These are phyloP conservation scores for Polyodon spathula DNA, from an alignment of 2,113 vertebrate genomes.

Conservation along the genomic window DNA sequence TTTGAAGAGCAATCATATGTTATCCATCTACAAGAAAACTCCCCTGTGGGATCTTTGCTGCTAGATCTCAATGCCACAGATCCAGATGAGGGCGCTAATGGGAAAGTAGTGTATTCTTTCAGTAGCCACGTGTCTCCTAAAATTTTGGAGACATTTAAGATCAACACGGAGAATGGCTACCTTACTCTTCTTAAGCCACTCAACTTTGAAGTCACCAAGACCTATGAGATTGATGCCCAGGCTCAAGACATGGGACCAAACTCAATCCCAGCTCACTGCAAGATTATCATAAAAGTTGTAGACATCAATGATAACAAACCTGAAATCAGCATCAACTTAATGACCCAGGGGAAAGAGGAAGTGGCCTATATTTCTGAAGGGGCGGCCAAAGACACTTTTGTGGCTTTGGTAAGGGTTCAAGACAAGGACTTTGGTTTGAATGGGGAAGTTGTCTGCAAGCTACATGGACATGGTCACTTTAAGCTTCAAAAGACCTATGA, in stretches of 20 bases:
- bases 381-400: constrained; percentile 80
- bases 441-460: constrained; percentile 78
- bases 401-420: constrained; percentile 85
- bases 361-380: constrained; percentile 85
- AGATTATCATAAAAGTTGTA: constrained; percentile 86
- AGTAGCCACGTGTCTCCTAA: constrained; percentile 85
- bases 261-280: constrained; percentile 91
- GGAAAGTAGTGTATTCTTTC: constrained; percentile 86
- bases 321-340: constrained; percentile 88
- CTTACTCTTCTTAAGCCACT: constrained; percentile 83
- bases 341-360: constrained; percentile 86
- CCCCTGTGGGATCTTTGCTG: constrained; percentile 73
- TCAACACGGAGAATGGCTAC: constrained; percentile 80
- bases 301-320: constrained; percentile 97
- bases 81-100: constrained; percentile 93
- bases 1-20: constrained; percentile 79
- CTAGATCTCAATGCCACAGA: constrained; percentile 93
- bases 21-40: constrained; percentile 75
- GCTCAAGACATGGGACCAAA: constrained; percentile 94
- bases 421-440: constrained; percentile 86
- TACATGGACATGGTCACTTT: constrained; percentile 91
- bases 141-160: constrained; percentile 83
- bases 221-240: constrained; percentile 89
- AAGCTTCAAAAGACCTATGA: constrained; percentile 89
- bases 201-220: constrained; percentile 77